Conservation (phyloP, 2,113 vertebrate species). For the Manacus vitellinus region DNA sequence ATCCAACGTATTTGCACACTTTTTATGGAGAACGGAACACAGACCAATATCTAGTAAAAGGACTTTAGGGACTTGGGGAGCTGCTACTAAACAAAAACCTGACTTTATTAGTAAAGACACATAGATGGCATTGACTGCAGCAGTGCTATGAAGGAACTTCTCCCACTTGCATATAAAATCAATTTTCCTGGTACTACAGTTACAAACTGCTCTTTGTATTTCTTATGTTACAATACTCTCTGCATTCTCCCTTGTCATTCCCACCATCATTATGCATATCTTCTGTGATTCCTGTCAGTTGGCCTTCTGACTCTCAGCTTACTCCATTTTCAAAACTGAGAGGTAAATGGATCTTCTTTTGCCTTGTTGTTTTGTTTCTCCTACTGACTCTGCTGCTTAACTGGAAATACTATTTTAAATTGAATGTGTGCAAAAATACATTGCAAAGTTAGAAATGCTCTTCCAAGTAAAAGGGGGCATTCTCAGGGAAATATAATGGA, state of each 20-base stretch:
- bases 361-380: neutral
- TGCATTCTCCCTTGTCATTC: neutral
- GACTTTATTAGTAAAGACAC: neutral
- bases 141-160: neutral
- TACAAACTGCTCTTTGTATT: neutral
- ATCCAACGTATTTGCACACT: neutral
- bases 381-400: neutral
- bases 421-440: neutral
- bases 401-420: neutral
- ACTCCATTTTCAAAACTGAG: neutral
- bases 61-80: neutral
- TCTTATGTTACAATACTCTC: neutral
- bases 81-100: neutral
- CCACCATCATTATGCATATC: neutral
- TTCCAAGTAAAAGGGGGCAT: neutral
- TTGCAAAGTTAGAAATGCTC: neutral
- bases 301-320: neutral
- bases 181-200: neutral
- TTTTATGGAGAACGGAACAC: neutral
- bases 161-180: neutral
- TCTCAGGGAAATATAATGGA: neutral
- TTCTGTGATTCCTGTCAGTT: neutral
- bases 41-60: neutral
- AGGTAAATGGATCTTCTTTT: neutral
- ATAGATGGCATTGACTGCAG: neutral